A percentile compares a stretch with the other conserved stretches of the same genome.
phyloP scores from a whole-genome alignment of 1,140 invertebrate genomes.

The Drosophila watanabei region DNA sequence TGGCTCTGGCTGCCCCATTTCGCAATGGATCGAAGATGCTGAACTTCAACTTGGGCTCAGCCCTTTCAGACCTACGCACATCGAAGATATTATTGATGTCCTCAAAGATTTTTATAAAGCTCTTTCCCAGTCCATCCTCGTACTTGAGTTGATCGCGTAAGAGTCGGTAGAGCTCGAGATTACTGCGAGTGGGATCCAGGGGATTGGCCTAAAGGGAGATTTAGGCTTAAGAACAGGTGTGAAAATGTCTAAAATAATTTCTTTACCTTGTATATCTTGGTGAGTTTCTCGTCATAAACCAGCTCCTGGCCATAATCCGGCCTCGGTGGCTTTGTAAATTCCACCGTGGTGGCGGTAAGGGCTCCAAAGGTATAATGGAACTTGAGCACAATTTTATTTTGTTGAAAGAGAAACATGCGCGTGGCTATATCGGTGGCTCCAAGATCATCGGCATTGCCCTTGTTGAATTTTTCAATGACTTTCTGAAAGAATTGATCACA shows the following conservation, averaged over 20 bases:
- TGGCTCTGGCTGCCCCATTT: conserved; percentile 86
- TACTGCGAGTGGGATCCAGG: conserved; percentile 87
- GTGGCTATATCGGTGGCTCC: conserved; percentile 87
- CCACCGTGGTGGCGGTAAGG: conserved; percentile 88
- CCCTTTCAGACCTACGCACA: conserved; percentile 85
- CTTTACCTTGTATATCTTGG: conserved; percentile 88
- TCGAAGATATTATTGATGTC: conserved; percentile 87
- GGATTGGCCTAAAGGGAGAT: conserved; percentile 88
- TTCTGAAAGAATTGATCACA: conserved; percentile 34
- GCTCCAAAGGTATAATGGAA: conserved; percentile 90
- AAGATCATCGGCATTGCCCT: conserved; percentile 38
- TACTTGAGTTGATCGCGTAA: conserved; percentile 86
- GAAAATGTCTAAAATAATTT: neutral
- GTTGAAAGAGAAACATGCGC: conserved; percentile 88
- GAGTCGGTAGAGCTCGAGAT: conserved; percentile 88
- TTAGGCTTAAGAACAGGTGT: neutral
- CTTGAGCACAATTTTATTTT: conserved; percentile 88
- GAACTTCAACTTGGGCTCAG: conserved; percentile 85
- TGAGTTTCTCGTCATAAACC: conserved; percentile 88
- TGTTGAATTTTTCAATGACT: conserved; percentile 62
- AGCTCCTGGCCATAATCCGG: conserved; percentile 89
- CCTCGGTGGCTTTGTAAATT: conserved; percentile 89
- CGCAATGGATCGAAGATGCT: conserved; percentile 87
- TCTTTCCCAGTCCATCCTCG: conserved; percentile 85
- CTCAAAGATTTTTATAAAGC: conserved; percentile 85